Evolutionary conservation across 2,113 vertebrate species (phyloP).

Genomic region (Mustela lutreola): DNA sequence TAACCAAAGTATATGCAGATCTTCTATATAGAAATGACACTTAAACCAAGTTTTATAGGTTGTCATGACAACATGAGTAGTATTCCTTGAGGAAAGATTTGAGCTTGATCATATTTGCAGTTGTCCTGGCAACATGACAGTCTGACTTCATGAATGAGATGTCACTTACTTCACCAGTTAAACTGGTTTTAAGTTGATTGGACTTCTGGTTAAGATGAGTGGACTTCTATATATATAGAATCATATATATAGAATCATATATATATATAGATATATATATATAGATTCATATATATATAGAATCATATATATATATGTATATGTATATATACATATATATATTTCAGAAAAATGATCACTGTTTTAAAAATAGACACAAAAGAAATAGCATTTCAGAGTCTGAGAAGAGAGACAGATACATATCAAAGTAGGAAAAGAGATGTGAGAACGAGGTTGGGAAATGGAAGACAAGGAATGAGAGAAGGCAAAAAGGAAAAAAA

Average conservation of each 20-base stretch:
- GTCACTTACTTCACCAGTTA: constrained; percentile 22
- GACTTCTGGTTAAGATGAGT: background rate
- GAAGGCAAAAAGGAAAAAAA: background rate
- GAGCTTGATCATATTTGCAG: constrained; percentile 65
- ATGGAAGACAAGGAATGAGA: background rate
- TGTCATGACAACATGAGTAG: constrained; percentile 60
- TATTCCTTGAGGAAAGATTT: constrained; percentile 14
- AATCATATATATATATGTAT: too few species aligned
- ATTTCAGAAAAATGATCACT: background rate
- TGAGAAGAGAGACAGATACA: background rate
- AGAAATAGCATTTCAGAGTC: background rate
- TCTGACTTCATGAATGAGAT: constrained; percentile 56
- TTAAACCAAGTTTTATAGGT: constrained; percentile 42
- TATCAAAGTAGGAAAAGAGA: background rate
- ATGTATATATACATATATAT: too few species aligned
- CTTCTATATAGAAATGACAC: constrained; percentile 32
- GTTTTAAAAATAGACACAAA: background rate
- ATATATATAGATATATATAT: too few species aligned
- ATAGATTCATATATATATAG: background rate
- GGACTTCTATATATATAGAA: background rate
- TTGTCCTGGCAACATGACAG: constrained; percentile 59
- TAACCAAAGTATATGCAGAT: constrained; percentile 45
- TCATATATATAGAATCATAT: too few species aligned
- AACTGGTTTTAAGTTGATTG: constrained; percentile 63
- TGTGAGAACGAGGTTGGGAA: background rate